Conservation (phyloP, 2,797 vertebrate species). For the Arrhamphus sclerolepis region DNA sequence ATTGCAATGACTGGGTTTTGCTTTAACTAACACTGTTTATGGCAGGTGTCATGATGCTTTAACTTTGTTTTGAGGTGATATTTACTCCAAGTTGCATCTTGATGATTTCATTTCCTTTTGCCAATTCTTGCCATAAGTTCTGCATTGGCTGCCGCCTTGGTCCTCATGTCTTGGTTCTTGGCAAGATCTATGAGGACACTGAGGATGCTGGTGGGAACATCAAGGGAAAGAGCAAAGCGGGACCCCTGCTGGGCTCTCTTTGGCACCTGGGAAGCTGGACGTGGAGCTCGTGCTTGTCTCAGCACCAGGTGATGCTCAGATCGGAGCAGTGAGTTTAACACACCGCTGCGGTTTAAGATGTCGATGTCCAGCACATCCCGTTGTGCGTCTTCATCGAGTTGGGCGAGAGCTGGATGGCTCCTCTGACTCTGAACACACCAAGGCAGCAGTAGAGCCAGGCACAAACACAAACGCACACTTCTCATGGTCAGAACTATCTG, state of each 20-base stretch:
- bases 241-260: constrained; percentile 79
- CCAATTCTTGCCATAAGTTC: constrained; percentile 87
- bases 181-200: constrained; percentile 85
- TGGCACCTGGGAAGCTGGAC: constrained; percentile 59
- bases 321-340: constrained; percentile 53
- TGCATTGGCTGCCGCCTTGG: constrained; percentile 84
- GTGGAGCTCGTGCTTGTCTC: constrained; percentile 48
- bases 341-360: constrained; percentile 36
- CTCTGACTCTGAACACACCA: constrained; percentile 64
- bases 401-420: constrained; percentile 25
- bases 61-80: no score
- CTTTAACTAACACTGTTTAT: constrained; percentile 44
- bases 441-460: constrained; percentile 75
- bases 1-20: constrained; percentile 17
- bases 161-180: constrained; percentile 86
- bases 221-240: constrained; percentile 83
- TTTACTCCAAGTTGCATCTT: neutral
- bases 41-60: no score
- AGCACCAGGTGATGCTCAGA: constrained; percentile 47
- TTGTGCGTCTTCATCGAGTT: constrained; percentile 55
- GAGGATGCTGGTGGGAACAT: constrained; percentile 86
- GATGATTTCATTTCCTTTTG: constrained; percentile 76
- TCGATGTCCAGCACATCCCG: constrained; percentile 60
- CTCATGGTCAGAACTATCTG: constrained; percentile 68
- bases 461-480: constrained; percentile 59